Evolutionary conservation across 2,113 vertebrate species (phyloP), one percentile per base, ranked within the genome.

Genomic region (Phalacrocorax pelagicus): DNA sequence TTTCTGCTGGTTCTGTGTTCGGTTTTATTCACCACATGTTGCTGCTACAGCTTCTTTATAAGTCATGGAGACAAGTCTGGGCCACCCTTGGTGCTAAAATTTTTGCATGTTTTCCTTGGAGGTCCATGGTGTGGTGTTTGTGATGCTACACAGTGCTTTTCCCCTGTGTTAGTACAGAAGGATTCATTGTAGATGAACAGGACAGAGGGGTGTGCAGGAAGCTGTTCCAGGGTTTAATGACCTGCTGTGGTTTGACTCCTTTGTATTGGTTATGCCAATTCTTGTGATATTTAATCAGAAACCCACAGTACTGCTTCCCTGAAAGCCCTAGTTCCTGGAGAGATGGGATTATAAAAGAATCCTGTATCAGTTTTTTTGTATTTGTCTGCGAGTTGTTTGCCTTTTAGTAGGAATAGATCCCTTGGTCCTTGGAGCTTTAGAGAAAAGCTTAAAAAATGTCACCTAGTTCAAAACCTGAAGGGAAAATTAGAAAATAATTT

Each of bases 391-490:
- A 38, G 36, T 44, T 66, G 38, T 89, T 92, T 87, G 46, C 32
- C 34, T 89, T 46, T 65, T 47, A 42, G 74, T 40, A 73, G 47
- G 73, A 86, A 58, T 32, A 85, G 49, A 77, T 84, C 46, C 61
- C 20, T 54, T 80, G 54, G 42, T 91, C 73, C 58, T 70, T 57
- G 30, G 66, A 95, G 42, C 34, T 87, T 79, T 71, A 55, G 47
- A 83, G 69, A 58, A 85, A 87, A 92, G 30, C 62, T 85, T 88
- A 20, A 27, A 72, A 91, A 85, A 88, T 75, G 38, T 91, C 86
- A 94, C 49, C 40, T 36, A 36, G 10, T 85, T 91, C 86, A 89
- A 94, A 91, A 88, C 38, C 14, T 40, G 7, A 90, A 91, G 63
- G 86, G 51, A 42, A 85, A 88, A 75, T 65, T 40, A 40, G 79